Evolutionary conservation across 2,797 vertebrate genomes (phyloP).

Genomic region (Sarcophilus harrisii): DNA sequence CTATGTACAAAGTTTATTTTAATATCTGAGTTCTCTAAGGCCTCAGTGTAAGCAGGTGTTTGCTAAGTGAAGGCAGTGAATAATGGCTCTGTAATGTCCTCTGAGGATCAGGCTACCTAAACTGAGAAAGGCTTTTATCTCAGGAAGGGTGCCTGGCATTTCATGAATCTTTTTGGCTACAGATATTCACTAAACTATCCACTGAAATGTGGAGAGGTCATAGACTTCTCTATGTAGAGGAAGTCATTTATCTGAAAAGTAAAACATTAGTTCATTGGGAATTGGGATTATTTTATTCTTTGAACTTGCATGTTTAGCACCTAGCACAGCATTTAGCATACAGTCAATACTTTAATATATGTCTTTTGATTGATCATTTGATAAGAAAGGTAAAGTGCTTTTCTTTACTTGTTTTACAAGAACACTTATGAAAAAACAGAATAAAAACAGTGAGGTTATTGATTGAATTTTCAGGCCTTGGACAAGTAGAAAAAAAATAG

Average conservation of each 20-base stretch:
- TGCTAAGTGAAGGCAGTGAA: background rate
- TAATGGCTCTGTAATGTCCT: background rate
- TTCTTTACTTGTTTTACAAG: conserved; percentile 18
- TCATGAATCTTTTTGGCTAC: background rate
- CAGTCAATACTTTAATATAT: background rate
- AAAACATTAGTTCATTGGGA: background rate
- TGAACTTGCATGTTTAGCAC: background rate
- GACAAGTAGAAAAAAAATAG: conserved; percentile 13
- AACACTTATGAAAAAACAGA: conserved; percentile 21
- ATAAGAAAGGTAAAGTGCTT: background rate
- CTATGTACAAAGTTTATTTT: background rate
- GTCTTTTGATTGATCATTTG: background rate
- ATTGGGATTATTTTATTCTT: background rate
- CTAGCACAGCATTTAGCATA: background rate
- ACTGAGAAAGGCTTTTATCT: background rate
- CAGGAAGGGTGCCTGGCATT: background rate
- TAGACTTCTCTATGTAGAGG: background rate
- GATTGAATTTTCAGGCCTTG: background rate
- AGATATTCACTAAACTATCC: background rate
- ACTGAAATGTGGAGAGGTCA: background rate
- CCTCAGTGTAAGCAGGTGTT: background rate
- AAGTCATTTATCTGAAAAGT: background rate
- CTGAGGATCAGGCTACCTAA: background rate
- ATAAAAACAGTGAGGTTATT: background rate
- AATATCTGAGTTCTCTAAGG: background rate